Evolutionary conservation across 1,140 invertebrate genomes (phyloP), one percentile per base, ranked within the genome.

Genomic region (Danaus melanippus): DNA sequence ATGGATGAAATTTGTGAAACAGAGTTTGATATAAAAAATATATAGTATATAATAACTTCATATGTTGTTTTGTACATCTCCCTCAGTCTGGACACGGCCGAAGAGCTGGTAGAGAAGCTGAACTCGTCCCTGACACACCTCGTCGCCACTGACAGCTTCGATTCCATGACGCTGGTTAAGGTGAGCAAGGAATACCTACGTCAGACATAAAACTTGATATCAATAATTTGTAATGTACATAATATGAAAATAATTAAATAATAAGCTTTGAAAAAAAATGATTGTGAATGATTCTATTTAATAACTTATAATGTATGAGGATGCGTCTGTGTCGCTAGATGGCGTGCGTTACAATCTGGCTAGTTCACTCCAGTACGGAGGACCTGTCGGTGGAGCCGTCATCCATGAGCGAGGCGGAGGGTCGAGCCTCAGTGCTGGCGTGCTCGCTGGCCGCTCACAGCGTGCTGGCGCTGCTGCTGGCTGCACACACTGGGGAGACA

Each of bases 121-220:
- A 91, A 90, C n/a, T 88, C 91, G 8, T 92, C 91, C 39, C 82
- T 95, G 50, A 93, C 92, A 2, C 90, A 92, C 1, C 89, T 94
- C 42, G 90, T 95, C 1, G 93, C 93, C 0, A 93, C 93, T 0
- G 92, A 95, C 69, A 92, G 92, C 69, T 93, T 96, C 52, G 91
- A 90, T 56, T 89, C 91, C 3, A 91, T 92, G 81, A 91, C 93
- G 58, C 84, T 96, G n/a, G 87, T 91, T 7, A 90, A 90, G 86
- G 89, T 89, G 64, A 58, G 15, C 21, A 32, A 32, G 21, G 6
- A 7, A 32, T 7, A 32, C 21, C 21, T 32, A 32, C 7, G 7
- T 32, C 21, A 32, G 2, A 32, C 21, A 32, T 32, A 5, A 32
- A 32, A 32, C 21, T 32, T 32, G 21, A 32, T 8, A 32, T 32